These are phyloP conservation scores for Ictalurus furcatus DNA, from an alignment of 2,113 vertebrate genomes.

Conservation along the genomic window DNA sequence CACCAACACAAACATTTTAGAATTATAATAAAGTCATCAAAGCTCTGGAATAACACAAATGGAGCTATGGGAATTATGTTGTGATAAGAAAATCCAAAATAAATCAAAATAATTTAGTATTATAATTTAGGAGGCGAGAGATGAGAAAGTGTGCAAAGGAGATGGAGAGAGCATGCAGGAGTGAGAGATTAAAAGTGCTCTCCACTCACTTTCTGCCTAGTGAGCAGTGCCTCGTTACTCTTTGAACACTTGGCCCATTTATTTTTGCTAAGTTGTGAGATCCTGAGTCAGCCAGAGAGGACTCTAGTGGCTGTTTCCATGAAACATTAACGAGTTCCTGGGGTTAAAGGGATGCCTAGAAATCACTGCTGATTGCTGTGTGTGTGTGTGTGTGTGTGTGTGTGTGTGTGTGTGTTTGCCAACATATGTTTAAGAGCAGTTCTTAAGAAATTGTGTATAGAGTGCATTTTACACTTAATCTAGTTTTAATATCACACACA, in stretches of 20 bases:
- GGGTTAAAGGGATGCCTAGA: conserved; percentile 55
- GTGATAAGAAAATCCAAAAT: too few relatives aligned
- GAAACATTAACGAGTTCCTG: conserved; percentile 60
- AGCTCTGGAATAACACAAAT: too few relatives aligned
- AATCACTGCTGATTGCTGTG: conserved; percentile 51
- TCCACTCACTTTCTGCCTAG: conserved; percentile 52
- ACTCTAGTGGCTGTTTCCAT: conserved; percentile 57
- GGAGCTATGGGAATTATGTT: too few relatives aligned
- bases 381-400: neutral
- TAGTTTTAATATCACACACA: too few relatives aligned
- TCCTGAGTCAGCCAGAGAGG: conserved; percentile 51
- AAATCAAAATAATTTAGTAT: too few relatives aligned
- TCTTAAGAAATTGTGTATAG: too few relatives aligned
- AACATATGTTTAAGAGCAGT: too few relatives aligned
- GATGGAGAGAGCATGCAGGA: neutral
- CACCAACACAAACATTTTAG: too few relatives aligned
- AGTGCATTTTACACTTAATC: too few relatives aligned
- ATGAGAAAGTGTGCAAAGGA: conserved; percentile 25
- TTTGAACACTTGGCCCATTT: conserved; percentile 61
- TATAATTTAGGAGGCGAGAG: neutral
- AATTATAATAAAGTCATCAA: too few relatives aligned
- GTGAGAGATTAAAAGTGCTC: conserved; percentile 53
- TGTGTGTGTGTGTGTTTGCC: neutral
- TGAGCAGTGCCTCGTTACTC: conserved; percentile 56
- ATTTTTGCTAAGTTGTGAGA: conserved; percentile 61